A percentile compares a stretch with the other conserved stretches of the same genome.
phyloP scores from a whole-genome alignment of 2,888 invertebrate genomes.

The Epinotia ramella region DNA sequence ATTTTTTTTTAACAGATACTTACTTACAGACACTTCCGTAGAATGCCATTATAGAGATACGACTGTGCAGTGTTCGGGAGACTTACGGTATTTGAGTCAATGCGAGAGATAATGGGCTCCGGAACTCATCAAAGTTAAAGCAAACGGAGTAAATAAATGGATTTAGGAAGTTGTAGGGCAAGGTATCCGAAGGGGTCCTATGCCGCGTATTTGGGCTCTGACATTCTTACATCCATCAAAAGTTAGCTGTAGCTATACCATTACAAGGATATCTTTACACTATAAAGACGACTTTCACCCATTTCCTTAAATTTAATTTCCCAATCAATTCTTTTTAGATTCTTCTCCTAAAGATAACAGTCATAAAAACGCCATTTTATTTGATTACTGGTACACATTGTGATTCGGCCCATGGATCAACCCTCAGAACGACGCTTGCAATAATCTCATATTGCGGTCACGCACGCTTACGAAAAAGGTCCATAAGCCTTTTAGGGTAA shows the following conservation, averaged over 20 bases:
- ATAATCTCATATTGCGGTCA: slow-evolving; percentile 8
- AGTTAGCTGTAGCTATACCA: too few relatives aligned
- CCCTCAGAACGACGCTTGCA: not conserved
- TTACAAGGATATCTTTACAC: too few relatives aligned
- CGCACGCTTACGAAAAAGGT: not conserved
- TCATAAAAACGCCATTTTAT: slow-evolving; percentile 6
- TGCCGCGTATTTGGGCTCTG: not conserved
- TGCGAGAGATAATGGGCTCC: not conserved
- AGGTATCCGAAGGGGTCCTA: not conserved
- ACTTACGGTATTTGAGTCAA: not conserved
- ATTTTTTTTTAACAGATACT: not conserved
- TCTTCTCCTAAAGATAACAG: not conserved
- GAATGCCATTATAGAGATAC: not conserved
- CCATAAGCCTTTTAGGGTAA: not conserved
- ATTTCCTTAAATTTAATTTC: too few relatives aligned
- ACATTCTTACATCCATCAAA: not conserved
- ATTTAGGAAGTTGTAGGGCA: slow-evolving; percentile 21
- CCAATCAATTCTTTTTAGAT: not conserved
- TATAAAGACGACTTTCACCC: too few relatives aligned
- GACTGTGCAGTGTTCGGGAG: not conserved
- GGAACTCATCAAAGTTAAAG: slow-evolving; percentile 30
- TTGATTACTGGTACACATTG: not conserved
- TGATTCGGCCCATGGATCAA: not conserved
- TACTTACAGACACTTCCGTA: not conserved
- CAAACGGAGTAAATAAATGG: slow-evolving; percentile 19